These are phyloP conservation scores for Melitaea cinxia DNA, from an alignment of 1,140 invertebrate species.

Conservation along the genomic window DNA sequence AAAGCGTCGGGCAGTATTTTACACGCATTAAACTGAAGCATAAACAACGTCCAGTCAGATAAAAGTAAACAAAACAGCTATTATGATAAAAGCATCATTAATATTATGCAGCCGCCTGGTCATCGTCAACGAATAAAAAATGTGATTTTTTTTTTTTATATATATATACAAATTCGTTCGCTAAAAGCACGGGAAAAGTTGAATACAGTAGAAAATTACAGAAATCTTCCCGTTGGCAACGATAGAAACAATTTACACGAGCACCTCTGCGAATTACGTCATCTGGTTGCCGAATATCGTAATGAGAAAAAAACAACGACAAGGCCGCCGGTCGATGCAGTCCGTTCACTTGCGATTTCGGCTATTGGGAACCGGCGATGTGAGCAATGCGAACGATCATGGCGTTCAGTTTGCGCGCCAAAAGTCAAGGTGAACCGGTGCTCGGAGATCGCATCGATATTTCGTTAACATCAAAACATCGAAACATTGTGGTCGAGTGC, in stretches of 20 bases:
- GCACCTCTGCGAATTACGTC: conserved; percentile 60
- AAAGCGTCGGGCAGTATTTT: conserved; percentile 13
- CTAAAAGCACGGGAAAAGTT: conserved; percentile 1
- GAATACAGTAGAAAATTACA: conserved; percentile 48
- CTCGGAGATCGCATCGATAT: conserved; percentile 26
- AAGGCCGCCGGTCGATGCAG: conserved; percentile 61
- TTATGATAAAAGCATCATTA: conserved; percentile 19
- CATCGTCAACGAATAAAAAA: conserved; percentile 10
- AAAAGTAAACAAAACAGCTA: conserved; percentile 20
- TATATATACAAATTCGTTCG: neutral
- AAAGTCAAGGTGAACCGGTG: conserved; percentile 69
- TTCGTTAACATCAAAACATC: conserved; percentile 26
- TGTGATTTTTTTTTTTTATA: neutral
- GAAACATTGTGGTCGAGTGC: conserved; percentile 11
- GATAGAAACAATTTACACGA: conserved; percentile 50
- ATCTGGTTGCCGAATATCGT: conserved; percentile 56
- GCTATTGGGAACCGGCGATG: conserved; percentile 15
- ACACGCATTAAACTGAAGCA: conserved; percentile 12
- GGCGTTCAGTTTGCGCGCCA: conserved; percentile 47
- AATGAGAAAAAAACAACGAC: conserved; percentile 54
- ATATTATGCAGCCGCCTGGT: conserved; percentile 21
- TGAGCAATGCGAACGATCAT: conserved; percentile 32
- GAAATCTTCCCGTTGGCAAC: conserved; percentile 50
- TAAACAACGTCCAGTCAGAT: conserved; percentile 20
- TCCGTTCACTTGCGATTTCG: conserved; percentile 76